Base-by-base conservation (phyloP, 2,888 invertebrate genomes). In the Dryobota labecula region DNA sequence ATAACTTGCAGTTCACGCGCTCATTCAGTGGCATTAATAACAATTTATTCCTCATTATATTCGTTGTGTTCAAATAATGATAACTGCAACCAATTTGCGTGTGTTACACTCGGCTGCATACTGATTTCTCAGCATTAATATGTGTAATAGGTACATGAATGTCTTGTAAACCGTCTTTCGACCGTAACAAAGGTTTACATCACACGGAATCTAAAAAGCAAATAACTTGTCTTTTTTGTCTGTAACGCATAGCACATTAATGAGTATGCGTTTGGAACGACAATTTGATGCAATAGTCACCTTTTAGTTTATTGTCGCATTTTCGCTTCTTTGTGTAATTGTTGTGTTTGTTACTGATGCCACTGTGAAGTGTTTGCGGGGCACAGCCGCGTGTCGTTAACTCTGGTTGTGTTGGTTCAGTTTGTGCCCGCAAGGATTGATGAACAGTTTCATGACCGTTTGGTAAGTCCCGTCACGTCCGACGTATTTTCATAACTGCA, bases 381-480 rank as follows among this genome's bases (percentile, higher is more conserved):
- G 87, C 91, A 92, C 92, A 88, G 90, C 89, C 90, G 89, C 90
- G 89, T 90, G 91, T 92, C 88, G 90, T 89, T 96, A 96, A 96
- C 95, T 89, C 87, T 94, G 94, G 95, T 96, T 96, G 94, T 97
- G 96, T 96, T 96, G 96, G 96, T 97, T 97, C 97, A 97, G 97
- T 97, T 97, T 97, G 96, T 97, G 97, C 97, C 97, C 97, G 95
- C 98, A 97, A 97, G 98, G 98, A 97, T 97, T 98, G 97, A 97
- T 98, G 97, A 98, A 98, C 97, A 98, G 97, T 97, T 98, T 98
- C 97, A 97, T 98, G 97, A 97, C 97, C 95, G 97, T 98, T 95
- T 98, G 98, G 98, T 98, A 97, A 98, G 98, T 98, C 87, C 87
- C 91, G 91, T 90, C 89, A 89, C 92, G 91, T 89, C 88, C 83